Evolutionary conservation across 2,888 invertebrate species (phyloP), one percentile per base, ranked within the genome.

Genomic region (Linnaemya tessellans): DNA sequence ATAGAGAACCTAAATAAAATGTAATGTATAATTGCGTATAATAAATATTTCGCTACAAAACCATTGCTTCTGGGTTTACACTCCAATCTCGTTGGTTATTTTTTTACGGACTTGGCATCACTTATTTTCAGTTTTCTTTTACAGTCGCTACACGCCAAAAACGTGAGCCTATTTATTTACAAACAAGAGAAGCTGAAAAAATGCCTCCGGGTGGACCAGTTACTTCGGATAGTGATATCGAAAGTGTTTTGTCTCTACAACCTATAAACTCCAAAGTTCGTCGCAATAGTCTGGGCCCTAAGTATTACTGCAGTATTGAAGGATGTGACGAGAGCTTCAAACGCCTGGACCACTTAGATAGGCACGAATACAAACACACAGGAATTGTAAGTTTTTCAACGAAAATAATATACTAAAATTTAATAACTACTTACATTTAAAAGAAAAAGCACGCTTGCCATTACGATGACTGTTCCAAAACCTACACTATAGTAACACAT

Each of bases 401-500:
- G 0, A 5, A 22, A 25, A 1, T 49, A 3, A 13, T 7, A 46
- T 60, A 1, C 3, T 8, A 35, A 30, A 30, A 11, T 18, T 30
- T 90, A 91, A 18, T 41, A 30, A 30, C 5, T 30, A 18, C 22
- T 51, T 11, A 15, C 8, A 41, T 43, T 38, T 86, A 77, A 30
- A 46, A 92, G 95, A 94, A 93, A 91, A 94, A 94, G 9, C 95
- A 94, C 89, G 91, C 92, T 30, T 96, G 96, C 87, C 89, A 91
- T 15, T 92, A 94, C 88, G 92, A 93, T n/a, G 93, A 93, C 49
- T 96, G 96, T 87, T 88, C 89, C 5, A 95, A 95, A 89, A 92
- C 93, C 1, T 96, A 95, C 84, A 93, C 94, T 2, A 95, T 93
- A 87, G 93, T 94, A 79, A 94, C 94, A 11, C 95, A 95, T 89